These are phyloP conservation scores for Sesamia inferens DNA, from an alignment of 2,888 invertebrate genomes.

Conservation along the genomic window DNA sequence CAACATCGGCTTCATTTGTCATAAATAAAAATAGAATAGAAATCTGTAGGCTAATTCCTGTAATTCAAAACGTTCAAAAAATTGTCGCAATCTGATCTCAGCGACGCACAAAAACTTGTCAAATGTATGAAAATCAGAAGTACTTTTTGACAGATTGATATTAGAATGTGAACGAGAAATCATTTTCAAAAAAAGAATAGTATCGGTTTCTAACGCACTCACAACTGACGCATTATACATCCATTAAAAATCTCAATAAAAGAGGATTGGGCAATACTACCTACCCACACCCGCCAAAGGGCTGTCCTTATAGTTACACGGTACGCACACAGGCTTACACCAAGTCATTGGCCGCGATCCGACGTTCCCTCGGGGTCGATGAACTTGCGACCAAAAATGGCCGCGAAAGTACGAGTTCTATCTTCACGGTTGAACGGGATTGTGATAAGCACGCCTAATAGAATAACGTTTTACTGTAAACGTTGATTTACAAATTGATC, in stretches of 20 bases:
- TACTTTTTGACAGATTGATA: too few species aligned
- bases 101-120: too few species aligned
- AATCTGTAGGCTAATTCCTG: too few species aligned
- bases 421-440: slow-evolving; percentile 50
- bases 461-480: not conserved
- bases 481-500: not conserved
- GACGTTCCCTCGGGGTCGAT: slow-evolving; percentile 83
- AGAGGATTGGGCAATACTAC: not conserved
- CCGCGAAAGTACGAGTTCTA: slow-evolving; percentile 61
- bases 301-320: slow-evolving; percentile 27
- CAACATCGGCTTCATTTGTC: too few species aligned
- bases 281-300: slow-evolving; percentile 23
- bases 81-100: too few species aligned
- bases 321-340: slow-evolving; percentile 32
- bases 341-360: slow-evolving; percentile 80
- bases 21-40: too few species aligned
- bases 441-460: slow-evolving; percentile 19
- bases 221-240: not conserved
- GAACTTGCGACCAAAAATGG: slow-evolving; percentile 80
- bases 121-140: too few species aligned
- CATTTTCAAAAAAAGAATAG: not conserved
- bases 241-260: slow-evolving; percentile 17
- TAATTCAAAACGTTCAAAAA: too few species aligned
- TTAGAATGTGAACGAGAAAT: too few species aligned
- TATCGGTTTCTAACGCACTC: slow-evolving; percentile 1